Base-by-base conservation (phyloP, 2,888 invertebrate genomes). In the Pammene fasciana region DNA sequence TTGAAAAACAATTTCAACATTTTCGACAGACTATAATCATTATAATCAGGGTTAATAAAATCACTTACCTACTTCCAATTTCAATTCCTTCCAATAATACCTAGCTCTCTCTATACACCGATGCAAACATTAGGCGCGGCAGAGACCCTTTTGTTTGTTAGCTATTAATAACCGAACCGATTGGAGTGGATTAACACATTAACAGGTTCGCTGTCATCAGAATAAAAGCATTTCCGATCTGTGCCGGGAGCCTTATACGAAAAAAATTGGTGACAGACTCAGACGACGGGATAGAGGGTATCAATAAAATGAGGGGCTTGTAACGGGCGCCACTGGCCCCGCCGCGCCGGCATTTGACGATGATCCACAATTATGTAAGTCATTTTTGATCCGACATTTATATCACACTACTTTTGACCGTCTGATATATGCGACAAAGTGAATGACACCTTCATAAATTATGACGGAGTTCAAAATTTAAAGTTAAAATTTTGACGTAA, bases 101-200 rank as follows among this genome's bases (percentile, higher is more conserved):
- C 26, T 26, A 26, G 26, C 26, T 1, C 2, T 4, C 26, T 4
- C 26, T 26, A 26, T 26, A 26, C 26, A 26, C 26, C 26, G 26
- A 26, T 26, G 26, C 26, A 26, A 26, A 26, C 26, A 26, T 26
- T 26, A 26, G 4, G 26, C 26, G 26, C 71, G 79, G 82, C 80
- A 72, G 82, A 71, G 85, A 82, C 67, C 72, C 74, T 81, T 54
- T 76, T 83, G 85, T 87, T 85, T 84, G 87, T 86, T 83, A 84
- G 86, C 86, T 84, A 88, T 88, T 87, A 88, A 87, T 89, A 88
- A 85, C 86, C 81, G 81, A 81, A 79, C 79, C 85, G 86, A 85
- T 83, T 84, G 81, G 82, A 90, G 87, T 89, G 90, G 89, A 91
- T 91, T 91, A 91, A 91, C 88, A 91, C 90, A 90, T 90, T 90